Evolutionary conservation across 1,140 invertebrate genomes (phyloP).

Genomic region (Diabrotica undecimpunctata): DNA sequence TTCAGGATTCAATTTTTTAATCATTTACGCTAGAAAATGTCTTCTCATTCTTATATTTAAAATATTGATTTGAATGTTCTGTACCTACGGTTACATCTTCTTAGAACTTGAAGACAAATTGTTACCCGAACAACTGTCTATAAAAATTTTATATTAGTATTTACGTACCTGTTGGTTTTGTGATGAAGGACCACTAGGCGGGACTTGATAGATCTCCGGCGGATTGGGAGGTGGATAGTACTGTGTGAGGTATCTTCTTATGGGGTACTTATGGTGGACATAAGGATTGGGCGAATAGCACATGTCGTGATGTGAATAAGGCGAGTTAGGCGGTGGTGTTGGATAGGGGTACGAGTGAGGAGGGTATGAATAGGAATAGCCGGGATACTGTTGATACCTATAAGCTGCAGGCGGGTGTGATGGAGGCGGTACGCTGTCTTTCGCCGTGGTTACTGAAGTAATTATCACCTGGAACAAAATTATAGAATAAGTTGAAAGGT

Average conservation of each 20-base stretch:
- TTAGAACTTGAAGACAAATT: too few species aligned
- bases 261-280: slow-evolving; percentile 35
- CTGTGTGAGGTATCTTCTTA: slow-evolving; percentile 36
- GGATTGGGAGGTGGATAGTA: slow-evolving; percentile 46
- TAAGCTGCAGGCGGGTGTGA: slow-evolving; percentile 31
- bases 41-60: too few species aligned
- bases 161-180: slow-evolving; percentile 40
- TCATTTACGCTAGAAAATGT: too few species aligned
- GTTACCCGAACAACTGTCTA: too few species aligned
- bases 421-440: slow-evolving; percentile 34
- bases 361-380: slow-evolving; percentile 48
- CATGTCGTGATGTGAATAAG: slow-evolving; percentile 44
- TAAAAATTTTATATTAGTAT: too few species aligned
- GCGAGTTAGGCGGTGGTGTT: slow-evolving; percentile 43
- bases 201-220: slow-evolving; percentile 38
- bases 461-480: slow-evolving; percentile 42
- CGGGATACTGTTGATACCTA: slow-evolving; percentile 37
- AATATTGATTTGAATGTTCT: too few species aligned
- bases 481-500: too few species aligned
- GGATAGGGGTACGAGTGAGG: slow-evolving; percentile 57
- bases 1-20: too few species aligned
- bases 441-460: slow-evolving; percentile 43
- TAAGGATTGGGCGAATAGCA: slow-evolving; percentile 46
- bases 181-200: slow-evolving; percentile 30
- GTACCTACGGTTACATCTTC: too few species aligned